These are phyloP conservation scores for Cyclophora albipunctata DNA, from an alignment of 2,888 invertebrate genomes.

Conservation along the genomic window DNA sequence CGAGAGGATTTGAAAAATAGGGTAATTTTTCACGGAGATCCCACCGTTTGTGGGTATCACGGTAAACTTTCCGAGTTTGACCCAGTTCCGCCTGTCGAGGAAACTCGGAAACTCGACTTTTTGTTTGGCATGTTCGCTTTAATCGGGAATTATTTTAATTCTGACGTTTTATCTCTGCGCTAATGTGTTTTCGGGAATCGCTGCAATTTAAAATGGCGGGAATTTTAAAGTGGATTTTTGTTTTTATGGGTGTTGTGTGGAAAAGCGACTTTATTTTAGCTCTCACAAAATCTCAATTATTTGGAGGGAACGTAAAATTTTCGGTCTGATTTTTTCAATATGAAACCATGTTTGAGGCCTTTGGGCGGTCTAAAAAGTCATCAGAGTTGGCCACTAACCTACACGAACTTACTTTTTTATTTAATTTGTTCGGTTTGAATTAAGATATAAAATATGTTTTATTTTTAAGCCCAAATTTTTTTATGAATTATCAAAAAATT, in stretches of 20 bases:
- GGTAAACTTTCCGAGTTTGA: conserved; percentile 25
- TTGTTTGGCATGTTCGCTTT: conserved; percentile 1
- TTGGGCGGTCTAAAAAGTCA: too few relatives aligned
- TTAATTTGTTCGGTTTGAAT: too few relatives aligned
- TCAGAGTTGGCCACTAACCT: too few relatives aligned
- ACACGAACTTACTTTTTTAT: too few relatives aligned
- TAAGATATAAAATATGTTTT: too few relatives aligned
- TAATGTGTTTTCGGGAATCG: too few relatives aligned
- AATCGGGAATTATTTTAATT: background rate
- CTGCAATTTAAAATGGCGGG: too few relatives aligned
- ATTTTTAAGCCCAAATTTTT: too few relatives aligned
- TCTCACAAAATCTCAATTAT: background rate
- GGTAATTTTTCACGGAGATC: conserved; percentile 34
- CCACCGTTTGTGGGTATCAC: conserved; percentile 17
- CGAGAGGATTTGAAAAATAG: conserved; percentile 31
- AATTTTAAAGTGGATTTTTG: background rate
- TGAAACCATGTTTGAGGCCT: too few relatives aligned
- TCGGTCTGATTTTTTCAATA: too few relatives aligned
- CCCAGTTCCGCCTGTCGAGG: conserved; percentile 25
- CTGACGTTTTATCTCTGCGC: background rate
- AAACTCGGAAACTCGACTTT: background rate
- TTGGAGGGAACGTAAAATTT: too few relatives aligned
- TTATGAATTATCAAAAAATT: too few relatives aligned
- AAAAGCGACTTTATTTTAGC: background rate
- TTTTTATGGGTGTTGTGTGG: background rate